Evolutionary conservation across 64 coral and sea anemone species (phyloP), one percentile per base, ranked within the genome.

Genomic region (Stylophora pistillata): DNA sequence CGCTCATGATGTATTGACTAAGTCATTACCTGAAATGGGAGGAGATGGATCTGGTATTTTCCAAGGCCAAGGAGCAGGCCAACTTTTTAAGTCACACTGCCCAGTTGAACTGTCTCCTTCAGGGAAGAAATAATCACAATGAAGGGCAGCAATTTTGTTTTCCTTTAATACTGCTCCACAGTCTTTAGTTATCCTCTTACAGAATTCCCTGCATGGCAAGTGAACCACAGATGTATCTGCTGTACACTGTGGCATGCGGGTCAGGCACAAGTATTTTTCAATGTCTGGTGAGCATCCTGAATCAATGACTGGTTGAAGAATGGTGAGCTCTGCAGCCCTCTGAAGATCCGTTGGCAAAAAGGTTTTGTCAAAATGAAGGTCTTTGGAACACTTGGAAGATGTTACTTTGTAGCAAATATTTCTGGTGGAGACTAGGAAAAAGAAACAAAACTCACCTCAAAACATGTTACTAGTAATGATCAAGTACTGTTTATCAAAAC

Each of bases 21-120:
- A 47, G 37, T 47, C 37, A 26, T 2, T 23, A 54, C 69, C 62
- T 86, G 54, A 53, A 55, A 30, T 54, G 2, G 55, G 82, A 58
- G 71, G 85, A 34, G 25, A 15, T 55, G 70, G 70, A 15, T 73
- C 73, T 15, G 85, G 85, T 15, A 74, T 87, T 87, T 73, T 87
- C 85, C 71, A 87, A 13, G 91, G 85, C 93, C 93, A 95, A 10
- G 89, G 84, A 31, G 68, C 93, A 58, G 93, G 93, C 93, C 93
- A 95, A 9, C 47, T 69, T 28, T 34, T 76, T 25, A 95, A 74
- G 30, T 78, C 68, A 88, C 93, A 95, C n/a, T 91, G 33, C 69
- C 85, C 93, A 77, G 70, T 91, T 16, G 54, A 58, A 30, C 70
- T 77, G 13, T 29, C 78, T 21, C 70, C 52, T 23, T 72, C 70